Conservation (phyloP, 1,140 invertebrate species). For the Antheraea mylitta region DNA sequence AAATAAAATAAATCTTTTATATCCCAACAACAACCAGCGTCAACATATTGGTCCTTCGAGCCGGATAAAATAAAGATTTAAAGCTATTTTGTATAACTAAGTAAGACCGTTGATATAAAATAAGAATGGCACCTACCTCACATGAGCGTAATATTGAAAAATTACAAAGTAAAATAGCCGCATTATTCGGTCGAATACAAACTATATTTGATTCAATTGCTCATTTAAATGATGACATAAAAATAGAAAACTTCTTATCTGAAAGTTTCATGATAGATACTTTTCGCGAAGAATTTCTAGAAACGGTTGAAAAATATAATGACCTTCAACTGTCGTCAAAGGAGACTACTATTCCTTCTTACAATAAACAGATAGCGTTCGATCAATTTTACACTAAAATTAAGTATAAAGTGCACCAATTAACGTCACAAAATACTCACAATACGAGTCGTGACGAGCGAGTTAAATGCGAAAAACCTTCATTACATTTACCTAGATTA, state of each 20-base stretch:
- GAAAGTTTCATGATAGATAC: neutral
- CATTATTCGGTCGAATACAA: neutral
- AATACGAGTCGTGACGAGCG: neutral
- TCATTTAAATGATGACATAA: neutral
- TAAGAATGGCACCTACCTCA: neutral
- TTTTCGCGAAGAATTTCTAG: neutral
- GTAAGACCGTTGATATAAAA: neutral
- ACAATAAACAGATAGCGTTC: neutral
- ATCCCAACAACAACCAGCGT: no score
- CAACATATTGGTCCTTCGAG: no score
- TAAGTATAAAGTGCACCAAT: neutral
- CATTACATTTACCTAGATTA: conserved; percentile 16
- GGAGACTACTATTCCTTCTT: neutral
- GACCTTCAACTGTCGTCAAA: neutral
- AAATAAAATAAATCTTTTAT: no score
- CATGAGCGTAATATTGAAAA: neutral
- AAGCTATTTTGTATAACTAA: no score
- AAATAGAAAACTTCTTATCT: neutral
- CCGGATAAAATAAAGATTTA: no score
- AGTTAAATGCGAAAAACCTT: neutral
- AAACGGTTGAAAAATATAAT: neutral
- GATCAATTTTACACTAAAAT: neutral
- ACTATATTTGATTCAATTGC: neutral
- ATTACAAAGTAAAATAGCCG: neutral
- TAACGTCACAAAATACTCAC: neutral